A percentile compares a stretch with the other conserved stretches of the same genome.
These are phyloP conservation scores for Drosophila ananassae DNA, from an alignment of 1,140 invertebrate genomes.

Conservation along the genomic window DNA sequence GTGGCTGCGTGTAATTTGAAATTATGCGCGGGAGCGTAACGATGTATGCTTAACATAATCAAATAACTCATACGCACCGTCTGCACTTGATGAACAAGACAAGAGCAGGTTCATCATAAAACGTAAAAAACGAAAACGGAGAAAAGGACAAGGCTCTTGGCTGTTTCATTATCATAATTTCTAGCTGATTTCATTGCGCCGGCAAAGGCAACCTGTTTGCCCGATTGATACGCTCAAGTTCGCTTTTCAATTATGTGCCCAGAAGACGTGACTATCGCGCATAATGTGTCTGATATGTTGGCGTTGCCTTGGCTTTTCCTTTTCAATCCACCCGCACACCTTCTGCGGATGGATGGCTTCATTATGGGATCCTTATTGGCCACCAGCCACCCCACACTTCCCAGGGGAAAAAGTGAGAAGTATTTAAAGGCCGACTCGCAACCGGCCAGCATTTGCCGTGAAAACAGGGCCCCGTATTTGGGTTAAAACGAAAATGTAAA, in stretches of 20 bases:
- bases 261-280: conserved; percentile 72
- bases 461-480: conserved; percentile 66
- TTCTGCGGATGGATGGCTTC: conserved; percentile 62
- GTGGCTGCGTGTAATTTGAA: conserved; percentile 76
- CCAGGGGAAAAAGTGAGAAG: conserved; percentile 32
- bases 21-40: conserved; percentile 63
- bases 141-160: conserved; percentile 17
- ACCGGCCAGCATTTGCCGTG: conserved; percentile 33
- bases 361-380: conserved; percentile 38
- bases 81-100: conserved; percentile 42
- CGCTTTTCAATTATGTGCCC: conserved; percentile 80
- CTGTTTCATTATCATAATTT: conserved; percentile 81
- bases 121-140: not conserved
- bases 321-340: conserved; percentile 36
- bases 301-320: conserved; percentile 9
- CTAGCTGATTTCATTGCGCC: conserved; percentile 73
- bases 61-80: conserved; percentile 76
- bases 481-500: conserved; percentile 79
- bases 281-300: conserved; percentile 67
- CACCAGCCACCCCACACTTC: conserved; percentile 11
- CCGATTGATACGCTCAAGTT: conserved; percentile 75
- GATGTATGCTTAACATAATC: conserved; percentile 79
- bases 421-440: conserved; percentile 63
- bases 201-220: conserved; percentile 57
- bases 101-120: conserved; percentile 37